phyloP scores from a whole-genome alignment of 2,797 vertebrate species.

The Bradypodion pumilum region DNA sequence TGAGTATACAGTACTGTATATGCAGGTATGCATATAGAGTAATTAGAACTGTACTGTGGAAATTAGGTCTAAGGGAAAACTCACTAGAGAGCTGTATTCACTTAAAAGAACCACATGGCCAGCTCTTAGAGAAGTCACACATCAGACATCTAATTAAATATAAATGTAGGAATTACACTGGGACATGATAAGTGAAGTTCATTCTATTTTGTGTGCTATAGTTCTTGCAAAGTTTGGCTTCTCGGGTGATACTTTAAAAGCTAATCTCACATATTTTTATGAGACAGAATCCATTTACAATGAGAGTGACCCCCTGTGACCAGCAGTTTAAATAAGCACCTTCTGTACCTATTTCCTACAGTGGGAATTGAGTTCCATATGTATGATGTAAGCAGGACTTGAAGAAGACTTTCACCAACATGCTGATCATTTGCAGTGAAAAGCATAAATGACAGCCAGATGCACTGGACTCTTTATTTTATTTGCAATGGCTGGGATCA shows the following conservation, averaged over 20 bases:
- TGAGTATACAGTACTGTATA: background rate
- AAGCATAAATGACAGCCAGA: conserved; percentile 72
- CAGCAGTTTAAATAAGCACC: conserved; percentile 71
- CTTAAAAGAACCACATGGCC: background rate
- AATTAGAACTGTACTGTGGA: background rate
- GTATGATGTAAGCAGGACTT: conserved; percentile 74
- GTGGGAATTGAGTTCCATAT: conserved; percentile 73
- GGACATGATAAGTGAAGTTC: conserved; percentile 46
- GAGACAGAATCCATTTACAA: conserved; percentile 75
- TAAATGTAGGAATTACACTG: conserved; percentile 20
- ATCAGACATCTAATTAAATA: background rate
- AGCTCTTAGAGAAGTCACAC: background rate
- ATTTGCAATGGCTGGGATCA: conserved; percentile 47
- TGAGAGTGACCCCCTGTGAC: conserved; percentile 74
- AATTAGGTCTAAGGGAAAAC: background rate
- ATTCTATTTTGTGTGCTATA: conserved; percentile 68
- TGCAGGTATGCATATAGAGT: background rate
- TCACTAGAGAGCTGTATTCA: background rate
- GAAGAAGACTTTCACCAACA: conserved; percentile 71
- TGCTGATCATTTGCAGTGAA: conserved; percentile 66
- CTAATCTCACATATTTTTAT: conserved; percentile 73
- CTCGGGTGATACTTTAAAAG: conserved; percentile 68
- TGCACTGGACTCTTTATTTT: conserved; percentile 62
- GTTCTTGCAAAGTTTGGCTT: conserved; percentile 63
- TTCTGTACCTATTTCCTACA: conserved; percentile 64